Conservation (phyloP, 2,888 invertebrate species). For the Brachylomia viminalis region DNA sequence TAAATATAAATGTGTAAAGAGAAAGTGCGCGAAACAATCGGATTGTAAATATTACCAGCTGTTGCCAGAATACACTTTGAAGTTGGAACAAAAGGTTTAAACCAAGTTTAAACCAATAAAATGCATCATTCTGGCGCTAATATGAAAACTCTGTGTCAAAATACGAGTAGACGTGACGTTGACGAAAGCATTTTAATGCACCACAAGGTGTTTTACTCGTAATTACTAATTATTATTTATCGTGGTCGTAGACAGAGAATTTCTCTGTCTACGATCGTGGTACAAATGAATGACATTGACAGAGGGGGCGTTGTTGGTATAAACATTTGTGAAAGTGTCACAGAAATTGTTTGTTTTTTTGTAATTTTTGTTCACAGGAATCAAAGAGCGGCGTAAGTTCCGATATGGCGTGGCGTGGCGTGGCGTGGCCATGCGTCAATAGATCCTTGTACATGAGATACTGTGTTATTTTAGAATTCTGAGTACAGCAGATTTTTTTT, state of each 20-base stretch:
- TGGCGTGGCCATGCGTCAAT: too few relatives aligned
- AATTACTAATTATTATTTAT: background rate
- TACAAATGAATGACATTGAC: too few relatives aligned
- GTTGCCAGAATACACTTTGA: conserved; percentile 12
- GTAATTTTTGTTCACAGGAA: too few relatives aligned
- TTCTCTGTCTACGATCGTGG: too few relatives aligned
- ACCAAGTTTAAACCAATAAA: background rate
- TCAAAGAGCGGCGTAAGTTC: too few relatives aligned
- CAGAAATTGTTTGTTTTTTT: too few relatives aligned
- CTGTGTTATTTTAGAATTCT: background rate
- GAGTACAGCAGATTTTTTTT: too few relatives aligned
- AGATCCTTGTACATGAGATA: too few relatives aligned
- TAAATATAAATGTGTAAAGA: conserved; percentile 50
- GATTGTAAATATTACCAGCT: conserved; percentile 59
- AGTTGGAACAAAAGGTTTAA: conserved; percentile 33
- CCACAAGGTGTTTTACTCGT: background rate
- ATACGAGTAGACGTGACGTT: background rate
- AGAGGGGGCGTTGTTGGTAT: too few relatives aligned
- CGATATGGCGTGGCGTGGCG: too few relatives aligned
- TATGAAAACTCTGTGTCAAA: background rate
- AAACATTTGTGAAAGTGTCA: too few relatives aligned
- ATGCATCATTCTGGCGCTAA: background rate
- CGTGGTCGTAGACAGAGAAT: too few relatives aligned
- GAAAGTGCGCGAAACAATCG: conserved; percentile 60
- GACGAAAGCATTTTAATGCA: background rate